Conservation (phyloP, 64 coral and sea anemone species). For the Actinia tenebrosa region DNA sequence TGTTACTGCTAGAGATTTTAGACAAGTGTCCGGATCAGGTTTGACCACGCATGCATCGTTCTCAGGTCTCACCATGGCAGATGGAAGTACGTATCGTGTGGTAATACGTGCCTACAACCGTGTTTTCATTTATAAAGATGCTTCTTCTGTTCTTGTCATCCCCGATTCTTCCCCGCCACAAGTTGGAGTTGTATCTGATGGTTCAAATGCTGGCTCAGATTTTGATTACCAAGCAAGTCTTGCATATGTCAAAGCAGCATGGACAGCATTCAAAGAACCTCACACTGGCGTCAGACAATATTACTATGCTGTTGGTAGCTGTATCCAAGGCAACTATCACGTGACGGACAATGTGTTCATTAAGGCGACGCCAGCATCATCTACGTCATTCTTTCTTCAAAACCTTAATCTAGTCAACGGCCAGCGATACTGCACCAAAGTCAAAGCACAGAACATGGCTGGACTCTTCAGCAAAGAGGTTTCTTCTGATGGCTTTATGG, state of each 20-base stretch:
- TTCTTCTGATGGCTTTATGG: constrained; percentile 67
- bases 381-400: constrained; percentile 44
- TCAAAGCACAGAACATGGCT: constrained; percentile 83
- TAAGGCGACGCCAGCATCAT: constrained; percentile 16
- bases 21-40: constrained; percentile 25
- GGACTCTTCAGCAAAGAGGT: constrained; percentile 50
- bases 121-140: constrained; percentile 43
- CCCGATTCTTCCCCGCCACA: constrained; percentile 67
- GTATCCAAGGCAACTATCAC: constrained; percentile 68
- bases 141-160: constrained; percentile 55
- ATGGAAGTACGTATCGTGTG: constrained; percentile 51
- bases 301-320: constrained; percentile 72
- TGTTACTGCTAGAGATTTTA: constrained; percentile 37
- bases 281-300: constrained; percentile 76
- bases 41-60: constrained; percentile 56
- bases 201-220: constrained; percentile 39
- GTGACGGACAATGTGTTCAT: constrained; percentile 57
- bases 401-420: constrained; percentile 65
- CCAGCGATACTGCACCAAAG: constrained; percentile 72
- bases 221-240: constrained; percentile 59
- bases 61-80: constrained; percentile 22
- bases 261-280: constrained; percentile 61
- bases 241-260: constrained; percentile 45
- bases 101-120: constrained; percentile 66
- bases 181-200: constrained; percentile 54